Percentiles rank a stretch among this genome's conserved stretches.
Conservation (phyloP, 2,888 invertebrate genomes). For the Napeogenes inachia region DNA sequence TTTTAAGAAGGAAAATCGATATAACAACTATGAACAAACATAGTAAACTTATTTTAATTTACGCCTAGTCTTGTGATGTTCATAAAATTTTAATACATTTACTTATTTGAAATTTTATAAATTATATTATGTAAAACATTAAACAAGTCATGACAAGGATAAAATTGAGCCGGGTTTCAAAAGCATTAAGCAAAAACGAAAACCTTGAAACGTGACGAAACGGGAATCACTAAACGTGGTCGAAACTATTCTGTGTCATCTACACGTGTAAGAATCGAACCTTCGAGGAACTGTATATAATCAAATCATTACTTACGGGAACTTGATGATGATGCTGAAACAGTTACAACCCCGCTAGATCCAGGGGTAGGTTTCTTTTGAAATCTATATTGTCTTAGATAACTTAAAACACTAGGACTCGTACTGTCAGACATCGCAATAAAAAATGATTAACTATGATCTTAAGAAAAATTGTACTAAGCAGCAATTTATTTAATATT, state of each 20-base stretch:
- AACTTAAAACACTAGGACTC: conserved; percentile 79
- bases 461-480: conserved; percentile 26
- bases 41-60: too few species aligned
- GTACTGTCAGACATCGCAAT: conserved; percentile 64
- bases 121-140: neutral
- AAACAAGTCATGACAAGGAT: conserved; percentile 5
- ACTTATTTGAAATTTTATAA: too few species aligned
- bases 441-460: conserved; percentile 18
- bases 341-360: conserved; percentile 52
- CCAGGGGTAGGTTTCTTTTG: conserved; percentile 78
- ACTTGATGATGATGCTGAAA: conserved; percentile 56
- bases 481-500: conserved; percentile 34
- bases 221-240: conserved; percentile 43
- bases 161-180: conserved; percentile 16
- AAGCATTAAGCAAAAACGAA: conserved; percentile 26
- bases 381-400: conserved; percentile 82
- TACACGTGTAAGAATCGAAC: conserved; percentile 39
- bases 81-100: too few species aligned
- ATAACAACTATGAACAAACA: neutral
- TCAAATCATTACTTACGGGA: conserved; percentile 55
- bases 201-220: conserved; percentile 33
- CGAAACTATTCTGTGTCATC: conserved; percentile 33
- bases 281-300: neutral
- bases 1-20: neutral
- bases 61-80: too few species aligned